Conservation (phyloP, 2,888 invertebrate genomes). For the Rhyacophila evoluta region DNA sequence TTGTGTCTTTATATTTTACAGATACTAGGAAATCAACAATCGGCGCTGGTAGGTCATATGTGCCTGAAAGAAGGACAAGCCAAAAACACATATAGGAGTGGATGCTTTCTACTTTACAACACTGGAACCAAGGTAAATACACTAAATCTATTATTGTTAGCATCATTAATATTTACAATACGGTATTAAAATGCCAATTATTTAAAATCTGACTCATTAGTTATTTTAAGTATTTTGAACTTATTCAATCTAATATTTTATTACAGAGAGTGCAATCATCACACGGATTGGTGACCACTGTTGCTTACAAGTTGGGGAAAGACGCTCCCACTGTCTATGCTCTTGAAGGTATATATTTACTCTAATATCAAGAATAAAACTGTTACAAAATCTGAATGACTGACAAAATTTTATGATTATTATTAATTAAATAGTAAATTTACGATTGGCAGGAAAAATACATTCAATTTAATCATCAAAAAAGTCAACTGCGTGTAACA, state of each 20-base stretch:
- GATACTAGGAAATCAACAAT: slow-evolving; percentile 97
- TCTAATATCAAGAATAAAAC: not conserved
- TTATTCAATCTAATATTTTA: not conserved
- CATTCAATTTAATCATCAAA: too few relatives aligned
- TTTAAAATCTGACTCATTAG: too few relatives aligned
- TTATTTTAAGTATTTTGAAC: too few relatives aligned
- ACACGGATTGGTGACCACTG: slow-evolving; percentile 89
- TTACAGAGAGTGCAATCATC: slow-evolving; percentile 84
- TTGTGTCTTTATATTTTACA: slow-evolving; percentile 8
- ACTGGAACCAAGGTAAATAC: slow-evolving; percentile 81
- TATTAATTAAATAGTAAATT: too few relatives aligned
- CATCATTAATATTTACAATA: too few relatives aligned
- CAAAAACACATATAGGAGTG: slow-evolving; percentile 95
- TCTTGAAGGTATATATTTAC: slow-evolving; percentile 79
- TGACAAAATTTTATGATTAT: too few relatives aligned
- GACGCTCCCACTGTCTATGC: slow-evolving; percentile 87
- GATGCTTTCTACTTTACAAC: slow-evolving; percentile 95
- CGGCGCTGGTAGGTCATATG: slow-evolving; percentile 91
- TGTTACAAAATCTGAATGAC: too few relatives aligned
- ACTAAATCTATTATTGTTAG: too few relatives aligned
- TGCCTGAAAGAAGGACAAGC: slow-evolving; percentile 90
- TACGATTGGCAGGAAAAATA: too few relatives aligned
- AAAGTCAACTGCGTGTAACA: too few relatives aligned
- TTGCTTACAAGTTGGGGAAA: slow-evolving; percentile 91
- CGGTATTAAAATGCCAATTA: too few relatives aligned